Evolutionary conservation across 1,140 invertebrate species (phyloP), one percentile per base, ranked within the genome.

Genomic region (Helicoverpa armigera): DNA sequence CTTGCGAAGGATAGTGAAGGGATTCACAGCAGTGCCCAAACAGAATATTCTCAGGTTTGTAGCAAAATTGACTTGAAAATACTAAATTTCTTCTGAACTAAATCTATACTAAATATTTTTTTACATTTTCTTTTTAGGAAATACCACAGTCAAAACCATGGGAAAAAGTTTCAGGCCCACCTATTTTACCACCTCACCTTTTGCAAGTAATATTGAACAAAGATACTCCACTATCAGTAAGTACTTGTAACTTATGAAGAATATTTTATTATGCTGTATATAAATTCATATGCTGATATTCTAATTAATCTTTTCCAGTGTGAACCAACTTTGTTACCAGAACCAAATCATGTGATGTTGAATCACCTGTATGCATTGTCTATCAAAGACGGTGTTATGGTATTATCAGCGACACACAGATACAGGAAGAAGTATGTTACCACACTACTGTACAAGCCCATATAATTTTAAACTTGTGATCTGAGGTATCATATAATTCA

Each of bases 391-490:
- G 99, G 99, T 58, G 99, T 99, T 1, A 99, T 99, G 98, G 99
- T 99, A 35, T 95, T 99, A 3, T 99, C 98, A 89, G 98, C 99
- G 1, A 99, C 99, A 11, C 99, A 99, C 95, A 96, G 99, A 81
- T 99, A 99, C 94, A 97, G 99, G 69, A 99, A 99, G 96, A 99
- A 99, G 96, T 99, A 99, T 96, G 99, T 99, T 11, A 99, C 99
- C 9, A 99, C 99, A 4, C 95, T 99, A n/a, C 96, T 99, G 0
- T 99, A 99, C 94, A 99, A 99, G 95, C 99, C 99, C 13, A 99
- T 99, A 90, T 99, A 97, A 96, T 79, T 16, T 14, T 31, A 23
- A 50, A 31, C 11, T 78, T 18, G 53, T 79, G 76, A 70, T 79
- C 63, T 79, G 76, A 60, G 9, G 29, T 79, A 58, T 69, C 16